Percentiles rank a stretch among this genome's conserved stretches.
phyloP scores from a whole-genome alignment of 1,140 invertebrate genomes.

The Calycopis cecrops region DNA sequence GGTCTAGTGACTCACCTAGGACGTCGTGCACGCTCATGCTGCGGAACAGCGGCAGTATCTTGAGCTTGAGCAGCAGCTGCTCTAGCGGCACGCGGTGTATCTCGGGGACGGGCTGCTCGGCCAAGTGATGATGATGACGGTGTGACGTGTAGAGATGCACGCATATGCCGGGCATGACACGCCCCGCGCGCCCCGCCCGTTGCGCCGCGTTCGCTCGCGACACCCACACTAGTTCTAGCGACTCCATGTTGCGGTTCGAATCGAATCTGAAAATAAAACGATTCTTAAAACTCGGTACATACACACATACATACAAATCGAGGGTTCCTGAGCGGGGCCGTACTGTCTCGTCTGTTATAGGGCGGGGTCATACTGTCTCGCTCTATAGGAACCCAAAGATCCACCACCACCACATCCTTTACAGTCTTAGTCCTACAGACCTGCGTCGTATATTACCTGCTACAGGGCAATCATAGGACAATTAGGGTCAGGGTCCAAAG shows the following conservation, averaged over 20 bases:
- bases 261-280: conserved; percentile 77
- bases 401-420: too few relatives aligned
- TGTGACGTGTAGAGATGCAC: conserved; percentile 88
- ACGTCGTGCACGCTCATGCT: conserved; percentile 80
- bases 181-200: conserved; percentile 89
- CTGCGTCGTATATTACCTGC: too few relatives aligned
- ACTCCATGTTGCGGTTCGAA: conserved; percentile 89
- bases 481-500: too few relatives aligned
- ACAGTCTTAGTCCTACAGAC: too few relatives aligned
- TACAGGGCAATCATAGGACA: too few relatives aligned
- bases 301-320: too few relatives aligned
- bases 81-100: conserved; percentile 90
- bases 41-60: conserved; percentile 84
- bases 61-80: conserved; percentile 91
- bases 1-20: conserved; percentile 67
- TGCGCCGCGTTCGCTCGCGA: conserved; percentile 88
- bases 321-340: too few relatives aligned
- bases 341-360: too few relatives aligned
- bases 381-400: too few relatives aligned
- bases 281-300: too few relatives aligned
- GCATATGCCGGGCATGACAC: conserved; percentile 90
- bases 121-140: conserved; percentile 76
- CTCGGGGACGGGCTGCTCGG: conserved; percentile 85
- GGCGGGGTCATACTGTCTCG: too few relatives aligned
- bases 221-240: conserved; percentile 86